Evolutionary conservation across 2,797 vertebrate species (phyloP).

Genomic region (Netta rufina): DNA sequence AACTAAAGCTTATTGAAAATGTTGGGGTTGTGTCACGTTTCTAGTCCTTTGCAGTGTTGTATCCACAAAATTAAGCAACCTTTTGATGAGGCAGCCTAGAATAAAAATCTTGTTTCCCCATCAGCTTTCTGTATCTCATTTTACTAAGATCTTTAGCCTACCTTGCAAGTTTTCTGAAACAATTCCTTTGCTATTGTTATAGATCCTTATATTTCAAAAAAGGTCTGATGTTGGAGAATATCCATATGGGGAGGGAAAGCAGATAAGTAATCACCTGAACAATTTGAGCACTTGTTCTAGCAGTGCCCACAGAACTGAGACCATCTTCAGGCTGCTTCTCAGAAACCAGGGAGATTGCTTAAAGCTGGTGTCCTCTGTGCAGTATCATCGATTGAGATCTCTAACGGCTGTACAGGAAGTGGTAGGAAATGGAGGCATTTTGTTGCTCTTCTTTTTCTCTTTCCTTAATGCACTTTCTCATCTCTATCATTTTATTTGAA

Average conservation of each 20-base stretch:
- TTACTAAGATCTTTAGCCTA: background rate
- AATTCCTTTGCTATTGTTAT: background rate
- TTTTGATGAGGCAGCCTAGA: background rate
- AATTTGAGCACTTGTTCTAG: background rate
- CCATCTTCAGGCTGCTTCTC: background rate
- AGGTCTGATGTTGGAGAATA: background rate
- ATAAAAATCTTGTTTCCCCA: background rate
- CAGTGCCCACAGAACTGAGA: background rate
- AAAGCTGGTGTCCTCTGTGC: background rate
- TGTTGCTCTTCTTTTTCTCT: background rate
- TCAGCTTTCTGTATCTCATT: background rate
- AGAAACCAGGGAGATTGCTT: slow-evolving; percentile 1
- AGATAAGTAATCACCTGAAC: background rate
- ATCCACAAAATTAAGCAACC: background rate
- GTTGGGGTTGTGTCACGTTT: background rate
- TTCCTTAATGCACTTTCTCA: background rate
- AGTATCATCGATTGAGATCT: background rate
- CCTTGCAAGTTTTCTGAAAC: background rate
- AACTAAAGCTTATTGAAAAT: background rate
- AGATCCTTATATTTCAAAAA: background rate
- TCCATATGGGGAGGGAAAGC: background rate
- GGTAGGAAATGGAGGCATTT: slow-evolving; percentile 32
- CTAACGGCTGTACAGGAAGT: background rate
- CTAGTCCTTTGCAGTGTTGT: background rate
- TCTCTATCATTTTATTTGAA: background rate